phyloP scores from a whole-genome alignment of 2,113 vertebrate species.

The Percopsis transmontana region DNA sequence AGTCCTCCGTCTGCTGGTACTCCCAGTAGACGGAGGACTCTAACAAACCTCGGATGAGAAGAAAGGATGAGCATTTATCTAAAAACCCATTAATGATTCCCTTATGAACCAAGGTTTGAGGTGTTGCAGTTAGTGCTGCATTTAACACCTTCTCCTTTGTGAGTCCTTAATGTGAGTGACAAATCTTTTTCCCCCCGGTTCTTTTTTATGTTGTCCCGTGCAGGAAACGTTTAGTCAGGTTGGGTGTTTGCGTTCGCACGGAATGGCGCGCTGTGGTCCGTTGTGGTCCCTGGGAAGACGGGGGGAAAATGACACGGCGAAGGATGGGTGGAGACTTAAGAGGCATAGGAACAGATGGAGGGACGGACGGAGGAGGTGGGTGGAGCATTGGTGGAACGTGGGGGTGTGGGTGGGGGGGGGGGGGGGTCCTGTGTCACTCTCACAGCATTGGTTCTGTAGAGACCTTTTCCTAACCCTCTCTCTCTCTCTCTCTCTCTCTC shows the following conservation, averaged over 20 bases:
- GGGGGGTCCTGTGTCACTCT: background rate
- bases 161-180: too few relatives aligned
- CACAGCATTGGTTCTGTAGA: background rate
- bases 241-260: too few relatives aligned
- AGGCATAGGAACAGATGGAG: background rate
- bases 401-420: background rate
- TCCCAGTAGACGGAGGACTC: too few relatives aligned
- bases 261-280: too few relatives aligned
- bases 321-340: background rate
- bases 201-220: too few relatives aligned
- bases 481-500: conserved; percentile 15
- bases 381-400: background rate
- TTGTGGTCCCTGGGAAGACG: background rate
- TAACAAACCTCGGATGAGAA: background rate
- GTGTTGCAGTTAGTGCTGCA: background rate
- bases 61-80: background rate
- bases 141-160: conserved; percentile 14
- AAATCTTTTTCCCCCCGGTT: too few relatives aligned
- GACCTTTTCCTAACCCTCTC: conserved; percentile 43
- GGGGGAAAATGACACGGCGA: background rate
- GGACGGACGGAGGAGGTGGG: conserved; percentile 46
- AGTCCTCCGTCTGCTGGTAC: too few relatives aligned
- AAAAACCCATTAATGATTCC: background rate
- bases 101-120: background rate
- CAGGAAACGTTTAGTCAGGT: too few relatives aligned